Conservation (phyloP, 2,113 vertebrate genomes). For the Daboia siamensis region DNA sequence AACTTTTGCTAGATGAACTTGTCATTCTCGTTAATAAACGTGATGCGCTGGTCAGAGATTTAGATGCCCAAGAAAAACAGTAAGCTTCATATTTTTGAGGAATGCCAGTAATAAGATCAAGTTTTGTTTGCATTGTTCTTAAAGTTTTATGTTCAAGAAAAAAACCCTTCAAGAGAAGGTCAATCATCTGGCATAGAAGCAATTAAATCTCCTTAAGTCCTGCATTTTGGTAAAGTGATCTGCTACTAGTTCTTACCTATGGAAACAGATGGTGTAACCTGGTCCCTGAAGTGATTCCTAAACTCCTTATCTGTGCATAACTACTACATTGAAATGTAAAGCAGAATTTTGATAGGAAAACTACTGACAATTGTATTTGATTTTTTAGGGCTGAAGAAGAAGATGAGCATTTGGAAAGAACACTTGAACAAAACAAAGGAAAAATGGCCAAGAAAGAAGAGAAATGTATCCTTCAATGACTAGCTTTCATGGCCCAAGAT, state of each 20-base stretch:
- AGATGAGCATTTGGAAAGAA: constrained; percentile 97
- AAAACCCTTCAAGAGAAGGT: not conserved
- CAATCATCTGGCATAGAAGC: not conserved
- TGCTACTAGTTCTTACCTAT: too few relatives aligned
- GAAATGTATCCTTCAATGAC: constrained; percentile 93
- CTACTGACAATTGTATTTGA: constrained; percentile 6
- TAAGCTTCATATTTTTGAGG: constrained; percentile 63
- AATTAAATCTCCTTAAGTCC: not conserved
- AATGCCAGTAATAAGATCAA: not conserved
- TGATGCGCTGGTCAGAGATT: constrained; percentile 90
- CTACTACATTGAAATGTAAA: not conserved
- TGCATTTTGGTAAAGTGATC: not conserved
- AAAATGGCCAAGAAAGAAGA: constrained; percentile 99
- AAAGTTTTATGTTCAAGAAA: not conserved
- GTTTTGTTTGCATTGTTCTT: not conserved
- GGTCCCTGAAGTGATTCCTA: not conserved
- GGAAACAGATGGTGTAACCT: too few relatives aligned
- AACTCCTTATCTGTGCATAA: not conserved
- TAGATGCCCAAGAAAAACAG: constrained; percentile 95
- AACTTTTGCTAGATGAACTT: constrained; percentile 94
- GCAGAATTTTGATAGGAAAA: not conserved
- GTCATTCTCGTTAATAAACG: constrained; percentile 96
- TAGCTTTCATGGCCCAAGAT: constrained; percentile 29
- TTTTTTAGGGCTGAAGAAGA: constrained; percentile 91
- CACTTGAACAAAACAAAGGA: constrained; percentile 98